Evolutionary conservation across 2,113 vertebrate species (phyloP).

Genomic region (Camelus dromedarius): DNA sequence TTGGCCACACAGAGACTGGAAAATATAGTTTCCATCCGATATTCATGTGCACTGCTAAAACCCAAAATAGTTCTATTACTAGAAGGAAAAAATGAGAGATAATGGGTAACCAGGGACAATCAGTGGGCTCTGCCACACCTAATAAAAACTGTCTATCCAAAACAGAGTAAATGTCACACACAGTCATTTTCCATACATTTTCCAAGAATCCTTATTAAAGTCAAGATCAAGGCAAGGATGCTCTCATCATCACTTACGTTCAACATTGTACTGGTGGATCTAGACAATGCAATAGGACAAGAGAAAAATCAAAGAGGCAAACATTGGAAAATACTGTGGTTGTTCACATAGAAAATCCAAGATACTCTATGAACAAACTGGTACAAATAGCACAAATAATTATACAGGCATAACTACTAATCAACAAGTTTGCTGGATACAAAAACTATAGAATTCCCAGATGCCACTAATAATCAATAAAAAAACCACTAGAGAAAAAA

Average conservation of each 20-base stretch:
- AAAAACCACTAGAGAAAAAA: neutral
- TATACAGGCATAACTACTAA: neutral
- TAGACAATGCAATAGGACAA: neutral
- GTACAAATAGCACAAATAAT: neutral
- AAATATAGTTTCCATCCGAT: neutral
- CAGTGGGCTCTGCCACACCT: neutral
- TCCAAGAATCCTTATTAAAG: neutral
- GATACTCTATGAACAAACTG: neutral
- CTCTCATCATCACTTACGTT: rapidly evolving
- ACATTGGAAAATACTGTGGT: neutral
- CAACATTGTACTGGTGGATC: neutral
- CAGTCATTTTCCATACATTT: neutral
- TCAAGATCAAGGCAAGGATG: neutral
- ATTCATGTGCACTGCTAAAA: neutral
- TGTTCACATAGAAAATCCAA: neutral
- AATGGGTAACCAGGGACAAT: rapidly evolving
- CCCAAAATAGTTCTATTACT: neutral
- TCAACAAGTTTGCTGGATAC: too few species aligned
- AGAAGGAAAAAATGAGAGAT: neutral
- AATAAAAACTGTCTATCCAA: neutral
- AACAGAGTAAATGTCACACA: neutral
- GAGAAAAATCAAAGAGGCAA: neutral
- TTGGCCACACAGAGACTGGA: neutral
- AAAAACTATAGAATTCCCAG: neutral
- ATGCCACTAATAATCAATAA: neutral